Evolutionary conservation across 2,113 vertebrate species (phyloP).

Genomic region (Kryptolebias marmoratus): DNA sequence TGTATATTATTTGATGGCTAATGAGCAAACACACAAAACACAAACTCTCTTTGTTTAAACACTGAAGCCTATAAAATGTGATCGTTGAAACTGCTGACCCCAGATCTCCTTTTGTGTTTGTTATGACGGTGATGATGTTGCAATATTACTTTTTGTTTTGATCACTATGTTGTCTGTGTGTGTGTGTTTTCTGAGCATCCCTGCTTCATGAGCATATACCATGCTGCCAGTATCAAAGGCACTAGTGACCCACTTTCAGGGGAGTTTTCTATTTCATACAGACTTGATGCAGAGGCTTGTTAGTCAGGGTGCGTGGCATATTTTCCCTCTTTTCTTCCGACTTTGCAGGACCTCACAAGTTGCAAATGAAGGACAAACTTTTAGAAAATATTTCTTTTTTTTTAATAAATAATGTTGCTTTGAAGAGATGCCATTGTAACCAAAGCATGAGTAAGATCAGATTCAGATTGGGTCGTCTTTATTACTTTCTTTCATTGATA

Average conservation of each 20-base stretch:
- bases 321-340: slow-evolving; percentile 42
- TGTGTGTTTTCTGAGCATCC: slow-evolving; percentile 44
- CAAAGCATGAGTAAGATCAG: slow-evolving; percentile 33
- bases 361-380: slow-evolving; percentile 18
- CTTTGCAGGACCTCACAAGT: slow-evolving; percentile 35
- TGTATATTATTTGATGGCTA: slow-evolving; percentile 38
- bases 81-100: slow-evolving; percentile 45
- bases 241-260: slow-evolving; percentile 67
- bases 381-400: slow-evolving; percentile 25
- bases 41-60: slow-evolving; percentile 31
- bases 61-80: slow-evolving; percentile 10
- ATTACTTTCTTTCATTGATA: slow-evolving; percentile 48
- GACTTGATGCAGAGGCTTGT: slow-evolving; percentile 58
- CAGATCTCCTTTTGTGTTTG: slow-evolving; percentile 25
- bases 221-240: slow-evolving; percentile 58
- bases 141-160: slow-evolving; percentile 52
- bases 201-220: slow-evolving; percentile 48
- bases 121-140: slow-evolving; percentile 44
- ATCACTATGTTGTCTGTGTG: slow-evolving; percentile 44
- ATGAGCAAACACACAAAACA: slow-evolving; percentile 20
- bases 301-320: slow-evolving; percentile 41
- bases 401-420: slow-evolving; percentile 38
- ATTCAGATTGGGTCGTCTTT: slow-evolving; percentile 29
- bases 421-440: slow-evolving; percentile 23
- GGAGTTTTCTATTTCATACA: slow-evolving; percentile 50